Evolutionary conservation across 2,113 vertebrate species (phyloP), one percentile per base, ranked within the genome.

Genomic region (Thalassoma bifasciatum): DNA sequence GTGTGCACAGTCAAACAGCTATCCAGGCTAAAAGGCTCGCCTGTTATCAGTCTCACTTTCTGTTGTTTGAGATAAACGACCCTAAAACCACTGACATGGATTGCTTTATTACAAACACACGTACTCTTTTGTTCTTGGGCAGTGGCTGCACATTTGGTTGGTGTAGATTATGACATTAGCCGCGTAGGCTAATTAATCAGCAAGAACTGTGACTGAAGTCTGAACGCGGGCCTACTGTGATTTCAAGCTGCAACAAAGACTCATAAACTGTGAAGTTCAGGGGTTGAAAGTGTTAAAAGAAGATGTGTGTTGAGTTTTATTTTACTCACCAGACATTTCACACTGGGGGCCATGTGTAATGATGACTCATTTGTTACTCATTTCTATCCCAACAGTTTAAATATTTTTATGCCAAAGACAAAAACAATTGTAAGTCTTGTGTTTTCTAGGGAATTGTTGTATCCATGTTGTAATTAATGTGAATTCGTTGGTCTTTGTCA

Each of bases 181-280:
- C 30, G 57, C 74, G 36, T 17, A 66, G 61, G 81, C 67, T 77
- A 73, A 75, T 82, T 65, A 47, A 66, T 60, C 73, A 75, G 63
- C 36, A 34, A 72, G 56, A 40, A 77, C 66, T 72, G 75, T 50
- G 66, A 75, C 63, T 56, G 50, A 38, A 78, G 84, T 73, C 68
- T 54, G 36, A 16, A 72, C 81, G 62, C 42, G 42, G 90, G 90
- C 86, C 87, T 88, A 16, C 58, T 63, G 65, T 76, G 54, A 58
- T 54, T 75, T 47, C 50, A 84, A 58, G 71, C 63, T 76, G 69
- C 68, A 79, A 82, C 85, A 87, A 84, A 70, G 60, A 71, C 62
- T 81, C 79, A 77, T 77, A 84, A 85, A 89, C 26, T 52, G 23
- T 36, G 16, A 49, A 56, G 64, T 78, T 6, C 16, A 53, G 16